Base-by-base conservation (phyloP, 2,797 vertebrate species). In the Hyperoplus lanceolatus region DNA sequence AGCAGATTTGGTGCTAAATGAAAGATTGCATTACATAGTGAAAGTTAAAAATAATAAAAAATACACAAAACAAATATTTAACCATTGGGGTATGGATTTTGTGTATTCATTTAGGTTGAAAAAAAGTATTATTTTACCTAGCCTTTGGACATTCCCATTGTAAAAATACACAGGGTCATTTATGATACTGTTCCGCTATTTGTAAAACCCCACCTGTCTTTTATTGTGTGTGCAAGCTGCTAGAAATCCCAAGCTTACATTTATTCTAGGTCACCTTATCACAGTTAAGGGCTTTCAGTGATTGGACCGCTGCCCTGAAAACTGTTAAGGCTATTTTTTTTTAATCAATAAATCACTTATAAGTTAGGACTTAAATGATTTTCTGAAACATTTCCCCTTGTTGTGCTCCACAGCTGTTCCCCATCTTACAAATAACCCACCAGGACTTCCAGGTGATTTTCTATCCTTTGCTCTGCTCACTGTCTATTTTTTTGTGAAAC, bases 201-300 rank as follows among this genome's bases (percentile, higher is more conserved):
- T 51, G n/a, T 43, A 61, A 66, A 77, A 43, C 14, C 8, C 8
- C 2, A 5, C 16, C 48, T 41, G n/a, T 29, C 38, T 51, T 41
- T 65, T 66, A 16, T n/a, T n/a, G 56, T 67, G 60, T 45, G 2
- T 56, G 29, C 18, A 43, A 66, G 16, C 61, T 72, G 48, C 6
- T 39, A 15, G 64, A 74, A 54, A 50, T 65, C 46, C 43, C 38
- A 56, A 42, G 3, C 16, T 6, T 15, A 62, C 18, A 13, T 4
- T 29, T 2, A 6, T 10, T 38, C 8, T 57, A 18, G 12, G 45
- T 62, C 43, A 63, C 73, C 80, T 86, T 80, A 73, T 84, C 64
- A 70, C 50, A 46, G 16, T 8, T 51, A n/a, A 64, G 16, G 0
- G 41, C 7, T 55, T 4, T 43, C 10, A 42, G 12, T 4, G 3